These are phyloP conservation scores for Coptotermes formosanus DNA, from an alignment of 1,140 invertebrate species.

Conservation along the genomic window DNA sequence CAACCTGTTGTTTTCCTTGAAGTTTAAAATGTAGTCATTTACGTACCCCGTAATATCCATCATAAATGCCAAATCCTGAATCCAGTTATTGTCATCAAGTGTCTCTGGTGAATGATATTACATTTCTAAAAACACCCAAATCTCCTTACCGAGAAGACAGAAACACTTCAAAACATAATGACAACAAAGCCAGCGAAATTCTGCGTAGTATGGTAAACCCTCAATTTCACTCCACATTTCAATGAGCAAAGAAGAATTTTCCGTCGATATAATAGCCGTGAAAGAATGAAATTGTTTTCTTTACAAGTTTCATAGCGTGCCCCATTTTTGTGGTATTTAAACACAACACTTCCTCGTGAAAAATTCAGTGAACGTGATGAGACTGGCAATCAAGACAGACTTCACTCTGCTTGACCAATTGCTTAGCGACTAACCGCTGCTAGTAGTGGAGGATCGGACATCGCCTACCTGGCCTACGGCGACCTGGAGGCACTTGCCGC, in stretches of 20 bases:
- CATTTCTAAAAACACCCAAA: background rate
- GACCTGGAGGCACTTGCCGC: too few relatives aligned
- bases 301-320: slow-evolving; percentile 23
- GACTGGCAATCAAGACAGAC: too few relatives aligned
- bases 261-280: background rate
- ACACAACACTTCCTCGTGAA: background rate
- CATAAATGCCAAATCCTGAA: slow-evolving; percentile 29
- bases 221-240: too few relatives aligned
- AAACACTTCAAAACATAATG: slow-evolving; percentile 7
- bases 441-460: too few relatives aligned
- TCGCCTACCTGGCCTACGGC: too few relatives aligned
- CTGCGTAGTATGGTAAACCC: background rate
- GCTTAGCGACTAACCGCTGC: background rate
- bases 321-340: slow-evolving; percentile 1
- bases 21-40: background rate
- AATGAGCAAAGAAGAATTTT: too few relatives aligned
- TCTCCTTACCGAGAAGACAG: slow-evolving; percentile 18
- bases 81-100: slow-evolving; percentile 12
- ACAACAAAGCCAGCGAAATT: slow-evolving; percentile 24
- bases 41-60: slow-evolving; percentile 1
- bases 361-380: too few relatives aligned
- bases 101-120: background rate
- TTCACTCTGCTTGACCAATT: too few relatives aligned
- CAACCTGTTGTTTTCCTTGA: slow-evolving; percentile 21
- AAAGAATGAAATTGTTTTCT: slow-evolving; percentile 7